phyloP scores from a whole-genome alignment of 2,113 vertebrate genomes.

The Heterocephalus glaber region DNA sequence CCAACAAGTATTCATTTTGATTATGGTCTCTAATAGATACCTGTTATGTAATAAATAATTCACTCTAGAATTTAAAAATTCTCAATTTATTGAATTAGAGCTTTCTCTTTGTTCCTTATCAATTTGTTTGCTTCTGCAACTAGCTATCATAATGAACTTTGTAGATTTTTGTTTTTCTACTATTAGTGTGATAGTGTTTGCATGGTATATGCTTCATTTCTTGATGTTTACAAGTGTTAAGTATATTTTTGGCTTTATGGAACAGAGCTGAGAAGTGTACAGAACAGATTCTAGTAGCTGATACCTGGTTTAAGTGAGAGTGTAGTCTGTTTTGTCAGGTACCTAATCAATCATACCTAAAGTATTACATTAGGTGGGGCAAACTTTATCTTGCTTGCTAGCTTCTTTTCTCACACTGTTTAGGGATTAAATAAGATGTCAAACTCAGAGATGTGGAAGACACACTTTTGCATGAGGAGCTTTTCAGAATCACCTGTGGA shows the following conservation, averaged over 20 bases:
- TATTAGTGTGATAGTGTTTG: not conserved
- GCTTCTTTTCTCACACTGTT: not conserved
- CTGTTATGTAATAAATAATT: conserved; percentile 22
- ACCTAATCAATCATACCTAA: not conserved
- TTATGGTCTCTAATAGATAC: not conserved
- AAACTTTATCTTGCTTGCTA: not conserved
- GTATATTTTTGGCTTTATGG: conserved; percentile 54
- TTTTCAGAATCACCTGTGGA: not conserved
- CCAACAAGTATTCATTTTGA: not conserved
- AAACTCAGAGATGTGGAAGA: not conserved
- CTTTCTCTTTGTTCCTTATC: conserved; percentile 4
- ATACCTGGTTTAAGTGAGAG: conserved; percentile 32
- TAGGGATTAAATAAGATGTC: conserved; percentile 24
- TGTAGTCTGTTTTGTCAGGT: not conserved
- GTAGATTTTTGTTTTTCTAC: not conserved
- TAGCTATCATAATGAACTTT: conserved; percentile 32
- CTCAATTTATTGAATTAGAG: conserved; percentile 55
- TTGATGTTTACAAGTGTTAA: conserved; percentile 59
- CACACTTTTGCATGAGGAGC: not conserved
- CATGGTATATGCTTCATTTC: conserved; percentile 38
- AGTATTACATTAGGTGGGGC: not conserved
- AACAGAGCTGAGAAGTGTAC: conserved; percentile 54
- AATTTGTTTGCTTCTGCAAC: conserved; percentile 36
- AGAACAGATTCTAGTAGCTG: conserved; percentile 50
- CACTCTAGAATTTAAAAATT: not conserved